phyloP scores from a whole-genome alignment of 2,797 vertebrate species.

The Xenopus petersii region DNA sequence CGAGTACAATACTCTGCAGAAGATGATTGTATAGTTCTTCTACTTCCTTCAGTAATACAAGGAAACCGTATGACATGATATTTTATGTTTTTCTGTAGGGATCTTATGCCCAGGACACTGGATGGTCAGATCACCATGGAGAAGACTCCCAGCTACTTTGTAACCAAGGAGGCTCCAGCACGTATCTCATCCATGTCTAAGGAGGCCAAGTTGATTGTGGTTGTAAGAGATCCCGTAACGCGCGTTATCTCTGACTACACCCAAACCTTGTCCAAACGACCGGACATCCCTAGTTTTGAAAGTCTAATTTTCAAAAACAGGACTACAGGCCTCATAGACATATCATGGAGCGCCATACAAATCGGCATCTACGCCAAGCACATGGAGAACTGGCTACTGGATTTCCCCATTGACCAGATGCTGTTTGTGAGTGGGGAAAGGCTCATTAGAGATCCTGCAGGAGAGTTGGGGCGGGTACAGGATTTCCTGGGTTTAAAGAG shows the following conservation, averaged over 20 bases:
- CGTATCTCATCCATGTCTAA: slow-evolving; percentile 87
- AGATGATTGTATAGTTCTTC: too few relatives aligned
- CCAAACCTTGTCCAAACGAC: slow-evolving; percentile 90
- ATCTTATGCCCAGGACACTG: slow-evolving; percentile 42
- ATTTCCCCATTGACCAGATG: slow-evolving; percentile 64
- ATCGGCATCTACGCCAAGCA: slow-evolving; percentile 94
- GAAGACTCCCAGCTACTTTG: slow-evolving; percentile 74
- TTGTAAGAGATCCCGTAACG: slow-evolving; percentile 89
- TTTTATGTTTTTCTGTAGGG: slow-evolving; percentile 61
- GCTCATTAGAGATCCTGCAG: slow-evolving; percentile 83
- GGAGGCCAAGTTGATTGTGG: slow-evolving; percentile 87
- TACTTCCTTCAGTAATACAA: too few relatives aligned
- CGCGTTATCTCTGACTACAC: slow-evolving; percentile 92
- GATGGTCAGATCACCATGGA: too few relatives aligned
- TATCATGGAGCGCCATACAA: slow-evolving; percentile 89
- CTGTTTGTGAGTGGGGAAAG: slow-evolving; percentile 83
- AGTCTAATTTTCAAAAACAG: slow-evolving; percentile 87
- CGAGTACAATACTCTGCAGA: too few relatives aligned
- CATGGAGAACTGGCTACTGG: slow-evolving; percentile 85
- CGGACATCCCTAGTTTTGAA: slow-evolving; percentile 90
- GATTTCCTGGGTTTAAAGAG: slow-evolving; percentile 82
- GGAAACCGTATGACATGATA: background rate
- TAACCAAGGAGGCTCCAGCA: slow-evolving; percentile 86
- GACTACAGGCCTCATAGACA: slow-evolving; percentile 81
- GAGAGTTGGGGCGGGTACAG: slow-evolving; percentile 87